phyloP scores from a whole-genome alignment of 1,140 invertebrate species.

The Macrosteles quadrilineatus region DNA sequence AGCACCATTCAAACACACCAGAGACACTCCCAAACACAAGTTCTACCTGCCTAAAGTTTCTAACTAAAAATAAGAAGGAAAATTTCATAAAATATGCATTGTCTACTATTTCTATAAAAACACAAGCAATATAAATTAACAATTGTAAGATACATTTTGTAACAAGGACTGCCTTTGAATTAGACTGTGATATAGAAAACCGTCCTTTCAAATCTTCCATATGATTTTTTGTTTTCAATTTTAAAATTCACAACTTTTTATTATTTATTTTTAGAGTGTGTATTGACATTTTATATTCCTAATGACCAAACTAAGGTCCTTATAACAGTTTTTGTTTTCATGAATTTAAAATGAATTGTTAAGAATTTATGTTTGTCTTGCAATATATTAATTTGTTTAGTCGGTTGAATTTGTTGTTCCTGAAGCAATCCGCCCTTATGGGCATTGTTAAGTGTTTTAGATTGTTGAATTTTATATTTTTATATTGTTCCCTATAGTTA shows the following conservation, averaged over 20 bases:
- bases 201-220: slow-evolving; percentile 27
- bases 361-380: background rate
- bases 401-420: background rate
- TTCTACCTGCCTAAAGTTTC: slow-evolving; percentile 66
- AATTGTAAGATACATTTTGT: no score
- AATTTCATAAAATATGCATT: background rate
- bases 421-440: background rate
- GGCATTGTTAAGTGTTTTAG: background rate
- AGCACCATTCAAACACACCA: slow-evolving; percentile 72
- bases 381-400: background rate
- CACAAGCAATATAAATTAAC: no score
- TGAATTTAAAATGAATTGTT: background rate
- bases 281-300: no score
- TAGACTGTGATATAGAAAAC: slow-evolving; percentile 24
- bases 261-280: no score
- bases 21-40: slow-evolving; percentile 78
- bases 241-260: no score
- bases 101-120: background rate
- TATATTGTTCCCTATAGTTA: slow-evolving; percentile 3
- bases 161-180: slow-evolving; percentile 24
- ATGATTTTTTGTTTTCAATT: background rate
- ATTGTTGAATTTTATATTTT: slow-evolving; percentile 26
- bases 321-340: no score
- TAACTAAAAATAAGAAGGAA: background rate
- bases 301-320: no score